Percentiles rank a stretch among this genome's conserved stretches.
Evolutionary conservation across 1,140 invertebrate species (phyloP).

Genomic region (Drosophila ficusphila): DNA sequence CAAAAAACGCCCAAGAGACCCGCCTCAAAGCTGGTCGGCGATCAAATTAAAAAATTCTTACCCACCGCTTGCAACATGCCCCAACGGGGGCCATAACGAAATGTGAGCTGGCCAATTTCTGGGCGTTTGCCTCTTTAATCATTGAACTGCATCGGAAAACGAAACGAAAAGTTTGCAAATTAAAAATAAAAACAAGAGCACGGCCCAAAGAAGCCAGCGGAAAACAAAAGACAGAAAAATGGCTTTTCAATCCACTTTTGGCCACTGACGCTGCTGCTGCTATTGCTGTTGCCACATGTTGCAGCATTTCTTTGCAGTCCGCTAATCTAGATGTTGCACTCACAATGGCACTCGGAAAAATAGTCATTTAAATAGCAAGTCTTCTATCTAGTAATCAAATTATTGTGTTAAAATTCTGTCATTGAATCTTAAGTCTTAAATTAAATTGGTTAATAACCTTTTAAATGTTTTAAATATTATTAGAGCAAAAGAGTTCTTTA

Average conservation of each 20-base stretch:
- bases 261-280: conserved; percentile 29
- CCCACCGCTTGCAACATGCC: conserved; percentile 63
- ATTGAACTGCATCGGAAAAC: conserved; percentile 78
- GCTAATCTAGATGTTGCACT: conserved; percentile 75
- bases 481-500: no score
- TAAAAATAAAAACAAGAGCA: conserved; percentile 64
- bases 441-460: no score
- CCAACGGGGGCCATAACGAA: conserved; percentile 56
- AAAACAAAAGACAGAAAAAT: conserved; percentile 74
- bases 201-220: conserved; percentile 48
- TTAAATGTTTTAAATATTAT: no score
- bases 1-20: conserved; percentile 38
- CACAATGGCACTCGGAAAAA: conserved; percentile 20
- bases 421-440: no score
- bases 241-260: conserved; percentile 30
- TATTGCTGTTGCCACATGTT: conserved; percentile 77
- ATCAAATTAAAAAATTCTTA: conserved; percentile 80
- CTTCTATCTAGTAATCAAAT: no score
- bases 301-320: conserved; percentile 74
- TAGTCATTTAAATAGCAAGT: no score
- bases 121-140: conserved; percentile 81
- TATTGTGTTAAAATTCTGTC: no score
- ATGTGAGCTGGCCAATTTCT: conserved; percentile 65
- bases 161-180: conserved; percentile 77
- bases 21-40: conserved; percentile 38